Evolutionary conservation across 1,140 invertebrate species (phyloP), one percentile per base, ranked within the genome.

Genomic region (Philopotamus ludificatus): DNA sequence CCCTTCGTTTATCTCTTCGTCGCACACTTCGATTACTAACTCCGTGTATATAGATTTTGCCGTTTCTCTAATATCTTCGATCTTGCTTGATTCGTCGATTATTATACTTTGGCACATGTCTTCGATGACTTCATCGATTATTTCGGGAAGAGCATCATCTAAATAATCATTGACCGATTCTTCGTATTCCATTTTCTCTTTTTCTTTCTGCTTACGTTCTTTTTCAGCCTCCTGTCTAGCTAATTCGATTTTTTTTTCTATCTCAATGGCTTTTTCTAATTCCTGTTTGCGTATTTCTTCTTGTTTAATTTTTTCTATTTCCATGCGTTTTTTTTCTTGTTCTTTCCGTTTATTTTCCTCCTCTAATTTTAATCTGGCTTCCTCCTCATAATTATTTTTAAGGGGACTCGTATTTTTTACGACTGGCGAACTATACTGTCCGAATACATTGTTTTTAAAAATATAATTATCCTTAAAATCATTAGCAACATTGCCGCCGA

Each of bases 1-100:
- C 82, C 80, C 72, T 75, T 76, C 72, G 74, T 75, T 21, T 77
- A 79, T 74, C 61, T 79, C 69, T 74, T 81, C 72, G 72, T 75
- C 74, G 77, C 79, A 72, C 73, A 82, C 66, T 77, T 83, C 63
- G 74, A 66, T 61, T 73, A 75, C 58, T 62, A 82, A 71, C 71
- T 81, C 68, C 78, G 81, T 65, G 69, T 72, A 71, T 76, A 81
- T 42, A 74, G 71, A 72, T 74, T 80, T 68, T 9, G 81, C 71
- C 63, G 73, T 73, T 3, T 69, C 51, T 12, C 83, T 69, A 23
- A 86, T 66, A 4, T 77, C 71, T 54, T 72, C 70, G 2, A 77
- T 67, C 28, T 66, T 72, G 34, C 76, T 70, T 4, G 72, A 64
- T 73, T 84, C 80, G 51, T 82, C 75, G 51, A 74, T 71, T 1